Evolutionary conservation across 2,888 invertebrate genomes (phyloP).

Genomic region (Lycia hirtaria): DNA sequence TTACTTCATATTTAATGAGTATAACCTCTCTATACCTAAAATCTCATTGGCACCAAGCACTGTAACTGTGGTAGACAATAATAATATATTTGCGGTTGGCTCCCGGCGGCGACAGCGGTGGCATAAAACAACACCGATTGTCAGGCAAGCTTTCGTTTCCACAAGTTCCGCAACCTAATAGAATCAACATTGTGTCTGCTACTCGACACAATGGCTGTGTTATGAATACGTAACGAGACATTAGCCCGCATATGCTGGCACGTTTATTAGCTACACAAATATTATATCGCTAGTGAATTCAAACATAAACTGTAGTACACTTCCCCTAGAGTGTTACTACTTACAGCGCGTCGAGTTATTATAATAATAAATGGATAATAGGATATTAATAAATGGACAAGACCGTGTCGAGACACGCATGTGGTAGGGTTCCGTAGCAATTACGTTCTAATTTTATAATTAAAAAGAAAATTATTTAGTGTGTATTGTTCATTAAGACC

Average conservation of each 20-base stretch:
- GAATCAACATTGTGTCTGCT: conserved; percentile 70
- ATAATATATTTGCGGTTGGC: conserved; percentile 50
- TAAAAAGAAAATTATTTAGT: too few species aligned
- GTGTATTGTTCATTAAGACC: too few species aligned
- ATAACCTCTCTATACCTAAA: too few species aligned
- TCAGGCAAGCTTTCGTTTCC: conserved; percentile 72
- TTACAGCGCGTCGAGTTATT: neutral
- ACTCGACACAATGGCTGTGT: conserved; percentile 72
- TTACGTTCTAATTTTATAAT: too few species aligned
- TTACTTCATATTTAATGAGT: too few species aligned
- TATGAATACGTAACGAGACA: conserved; percentile 79
- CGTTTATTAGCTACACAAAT: conserved; percentile 73
- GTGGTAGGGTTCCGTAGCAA: too few species aligned
- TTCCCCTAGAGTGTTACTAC: conserved; percentile 32
- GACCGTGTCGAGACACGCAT: too few species aligned
- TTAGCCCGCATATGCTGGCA: conserved; percentile 71
- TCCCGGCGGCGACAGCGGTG: conserved; percentile 36
- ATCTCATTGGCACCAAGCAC: too few species aligned
- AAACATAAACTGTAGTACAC: conserved; percentile 45
- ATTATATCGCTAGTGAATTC: conserved; percentile 57
- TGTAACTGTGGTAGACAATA: conserved; percentile 35
- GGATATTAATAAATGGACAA: too few species aligned
- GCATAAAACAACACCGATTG: conserved; percentile 60
- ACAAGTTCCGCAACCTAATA: conserved; percentile 70
- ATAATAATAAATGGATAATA: conserved; percentile 1